Percentiles rank a stretch among this genome's conserved stretches.
phyloP scores from a whole-genome alignment of 30 jellyfish, hydroid and myxozoan species.

The Cassiopea xamachana region DNA sequence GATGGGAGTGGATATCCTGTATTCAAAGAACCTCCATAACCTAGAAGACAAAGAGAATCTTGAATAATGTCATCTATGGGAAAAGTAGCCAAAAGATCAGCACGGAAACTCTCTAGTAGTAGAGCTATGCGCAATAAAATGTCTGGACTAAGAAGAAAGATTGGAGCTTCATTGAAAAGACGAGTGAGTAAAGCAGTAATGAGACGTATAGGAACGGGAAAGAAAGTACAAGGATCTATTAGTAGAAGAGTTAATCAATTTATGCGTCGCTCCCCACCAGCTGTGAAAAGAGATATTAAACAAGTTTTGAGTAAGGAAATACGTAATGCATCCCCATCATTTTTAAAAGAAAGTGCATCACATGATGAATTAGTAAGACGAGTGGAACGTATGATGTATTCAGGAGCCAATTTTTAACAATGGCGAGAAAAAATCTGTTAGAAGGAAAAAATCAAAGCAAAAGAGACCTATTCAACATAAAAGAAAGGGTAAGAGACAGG shows the following conservation, averaged over 20 bases:
- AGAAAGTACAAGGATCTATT: background rate
- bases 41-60: no score
- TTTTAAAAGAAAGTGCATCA: background rate
- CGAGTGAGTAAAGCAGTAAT: background rate
- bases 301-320: background rate
- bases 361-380: background rate
- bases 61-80: no score
- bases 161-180: background rate
- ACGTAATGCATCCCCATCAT: background rate
- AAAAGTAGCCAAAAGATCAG: no score
- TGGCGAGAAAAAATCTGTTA: no score
- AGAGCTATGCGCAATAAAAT: no score
- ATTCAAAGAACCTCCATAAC: no score
- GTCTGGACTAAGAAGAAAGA: no score
- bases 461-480: background rate
- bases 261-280: background rate
- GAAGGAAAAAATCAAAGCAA: background rate
- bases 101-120: no score
- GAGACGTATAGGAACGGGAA: background rate
- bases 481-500: no score
- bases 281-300: background rate
- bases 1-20: no score
- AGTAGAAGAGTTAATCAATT: background rate
- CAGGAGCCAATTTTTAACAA: conserved; percentile 5
- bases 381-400: background rate